phyloP scores from a whole-genome alignment of 64 coral and sea anemone species.

The Astreopora myriophthalma region DNA sequence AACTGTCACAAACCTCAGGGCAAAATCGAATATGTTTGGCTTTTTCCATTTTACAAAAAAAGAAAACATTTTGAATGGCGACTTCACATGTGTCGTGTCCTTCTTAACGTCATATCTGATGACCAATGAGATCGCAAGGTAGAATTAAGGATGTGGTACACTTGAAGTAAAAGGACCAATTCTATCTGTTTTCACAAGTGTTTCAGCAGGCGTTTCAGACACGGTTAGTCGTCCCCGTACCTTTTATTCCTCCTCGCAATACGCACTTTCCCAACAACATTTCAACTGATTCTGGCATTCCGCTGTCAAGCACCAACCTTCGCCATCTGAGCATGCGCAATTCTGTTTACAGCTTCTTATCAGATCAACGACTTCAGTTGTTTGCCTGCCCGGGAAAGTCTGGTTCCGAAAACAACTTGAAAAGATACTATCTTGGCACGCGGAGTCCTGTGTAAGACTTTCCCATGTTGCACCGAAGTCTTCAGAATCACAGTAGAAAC shows the following conservation, averaged over 20 bases:
- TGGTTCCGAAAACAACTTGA: conserved; percentile 75
- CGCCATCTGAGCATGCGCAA: conserved; percentile 74
- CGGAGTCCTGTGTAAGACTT: conserved; percentile 53
- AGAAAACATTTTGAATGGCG: no score
- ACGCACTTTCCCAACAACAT: conserved; percentile 82
- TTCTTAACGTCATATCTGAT: no score
- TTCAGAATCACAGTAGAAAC: conserved; percentile 87
- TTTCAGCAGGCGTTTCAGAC: no score
- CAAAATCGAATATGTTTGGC: no score
- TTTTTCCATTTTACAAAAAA: no score
- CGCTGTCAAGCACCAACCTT: conserved; percentile 66
- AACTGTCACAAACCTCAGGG: no score
- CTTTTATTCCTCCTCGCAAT: conserved; percentile 52
- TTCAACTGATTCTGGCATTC: conserved; percentile 58
- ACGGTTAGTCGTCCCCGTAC: neutral
- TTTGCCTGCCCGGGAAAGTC: conserved; percentile 69
- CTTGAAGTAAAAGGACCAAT: no score
- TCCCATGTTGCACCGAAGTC: conserved; percentile 76
- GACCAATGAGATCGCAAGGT: no score
- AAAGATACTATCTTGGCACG: conserved; percentile 74
- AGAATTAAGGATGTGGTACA: no score
- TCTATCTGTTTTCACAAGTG: no score
- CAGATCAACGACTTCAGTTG: conserved; percentile 81
- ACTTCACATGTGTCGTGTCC: no score
- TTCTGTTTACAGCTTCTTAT: conserved; percentile 70